Percentiles rank a stretch among this genome's conserved stretches.
Conservation (phyloP, 2,113 vertebrate species). For the Osmerus mordax region DNA sequence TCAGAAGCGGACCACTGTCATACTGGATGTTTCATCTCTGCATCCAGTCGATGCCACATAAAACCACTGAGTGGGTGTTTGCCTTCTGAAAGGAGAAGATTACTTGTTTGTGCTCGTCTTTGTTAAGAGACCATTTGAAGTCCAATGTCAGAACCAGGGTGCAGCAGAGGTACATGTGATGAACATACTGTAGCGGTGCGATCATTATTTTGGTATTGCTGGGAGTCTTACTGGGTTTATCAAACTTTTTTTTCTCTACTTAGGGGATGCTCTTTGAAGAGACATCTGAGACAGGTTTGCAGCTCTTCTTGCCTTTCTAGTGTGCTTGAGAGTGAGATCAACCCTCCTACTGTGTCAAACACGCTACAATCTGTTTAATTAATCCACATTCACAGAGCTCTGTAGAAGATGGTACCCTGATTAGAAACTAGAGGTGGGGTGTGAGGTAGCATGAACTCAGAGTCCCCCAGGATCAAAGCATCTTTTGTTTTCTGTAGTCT, state of each 20-base stretch:
- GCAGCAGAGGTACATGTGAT: slow-evolving; percentile 9
- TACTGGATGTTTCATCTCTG: not conserved
- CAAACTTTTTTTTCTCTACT: not conserved
- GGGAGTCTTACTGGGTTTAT: slow-evolving; percentile 14
- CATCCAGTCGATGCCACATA: not conserved
- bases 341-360: slow-evolving; percentile 10
- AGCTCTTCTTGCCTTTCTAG: slow-evolving; percentile 19
- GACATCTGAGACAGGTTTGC: slow-evolving; percentile 24
- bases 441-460: slow-evolving; percentile 3
- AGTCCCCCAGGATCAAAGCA: slow-evolving; percentile 10
- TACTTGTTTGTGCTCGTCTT: slow-evolving; percentile 19
- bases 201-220: slow-evolving; percentile 41
- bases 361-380: slow-evolving; percentile 22
- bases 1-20: not conserved
- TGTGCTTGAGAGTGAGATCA: slow-evolving; percentile 17
- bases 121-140: slow-evolving; percentile 26
- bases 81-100: not conserved
- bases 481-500: not conserved
- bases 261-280: slow-evolving; percentile 35
- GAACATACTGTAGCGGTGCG: slow-evolving; percentile 7
- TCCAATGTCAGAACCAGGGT: slow-evolving; percentile 24
- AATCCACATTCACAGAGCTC: not conserved
- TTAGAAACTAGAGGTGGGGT: slow-evolving; percentile 12
- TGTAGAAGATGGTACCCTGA: slow-evolving; percentile 2
- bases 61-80: not conserved